These are phyloP conservation scores for Stomatorhinus ivindoensis DNA, from an alignment of 2,113 vertebrate species.

Conservation along the genomic window DNA sequence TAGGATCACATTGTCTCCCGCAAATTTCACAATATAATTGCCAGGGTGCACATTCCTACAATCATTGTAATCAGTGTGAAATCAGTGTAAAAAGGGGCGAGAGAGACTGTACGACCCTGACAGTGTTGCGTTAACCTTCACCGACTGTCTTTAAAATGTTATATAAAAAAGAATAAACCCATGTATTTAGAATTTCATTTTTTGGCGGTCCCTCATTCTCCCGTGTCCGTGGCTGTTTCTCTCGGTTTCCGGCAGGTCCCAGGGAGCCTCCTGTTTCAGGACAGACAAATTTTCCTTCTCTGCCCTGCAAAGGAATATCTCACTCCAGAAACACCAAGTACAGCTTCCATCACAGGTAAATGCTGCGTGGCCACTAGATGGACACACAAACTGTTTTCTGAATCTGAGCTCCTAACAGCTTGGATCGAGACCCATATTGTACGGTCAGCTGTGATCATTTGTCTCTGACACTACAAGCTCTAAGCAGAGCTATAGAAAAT, in stretches of 20 bases:
- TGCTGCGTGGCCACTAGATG: not conserved
- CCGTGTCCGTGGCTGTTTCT: not conserved
- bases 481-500: not conserved
- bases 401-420: not conserved
- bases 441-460: not conserved
- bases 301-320: slow-evolving; percentile 75
- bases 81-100: not conserved
- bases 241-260: slow-evolving; percentile 55
- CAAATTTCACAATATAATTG: not conserved
- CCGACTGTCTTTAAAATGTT: not conserved
- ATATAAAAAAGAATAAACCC: not conserved
- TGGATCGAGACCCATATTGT: not conserved
- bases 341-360: slow-evolving; percentile 94
- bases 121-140: not conserved
- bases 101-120: not conserved
- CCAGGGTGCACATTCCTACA: not conserved
- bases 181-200: not conserved
- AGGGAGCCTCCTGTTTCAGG: slow-evolving; percentile 63
- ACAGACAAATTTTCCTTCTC: slow-evolving; percentile 63
- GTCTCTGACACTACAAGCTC: not conserved
- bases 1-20: not conserved
- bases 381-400: not conserved
- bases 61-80: too few relatives aligned
- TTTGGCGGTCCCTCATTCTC: not conserved
- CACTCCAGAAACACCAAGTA: slow-evolving; percentile 83